phyloP scores from a whole-genome alignment of 92 coral and sea anemone genomes.

The Virgularia gustaviana region DNA sequence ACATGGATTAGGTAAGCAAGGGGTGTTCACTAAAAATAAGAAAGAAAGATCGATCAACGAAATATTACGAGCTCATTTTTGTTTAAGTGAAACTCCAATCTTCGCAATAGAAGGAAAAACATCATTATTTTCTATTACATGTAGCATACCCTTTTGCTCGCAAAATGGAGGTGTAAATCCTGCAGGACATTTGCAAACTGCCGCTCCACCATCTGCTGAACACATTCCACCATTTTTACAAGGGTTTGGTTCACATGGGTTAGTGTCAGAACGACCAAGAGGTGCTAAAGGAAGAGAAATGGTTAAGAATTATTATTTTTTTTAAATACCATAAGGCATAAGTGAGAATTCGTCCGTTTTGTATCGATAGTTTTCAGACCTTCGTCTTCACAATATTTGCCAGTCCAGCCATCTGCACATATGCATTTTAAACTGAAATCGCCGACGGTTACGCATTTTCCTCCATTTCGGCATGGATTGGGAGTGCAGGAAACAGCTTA shows the following conservation, averaged over 20 bases:
- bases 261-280: not conserved
- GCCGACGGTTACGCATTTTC: constrained; percentile 44
- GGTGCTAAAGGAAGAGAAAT: not conserved
- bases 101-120: too few relatives aligned
- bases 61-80: not conserved
- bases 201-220: constrained; percentile 51
- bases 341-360: too few relatives aligned
- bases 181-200: constrained; percentile 58
- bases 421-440: constrained; percentile 51
- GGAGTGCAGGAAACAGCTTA: constrained; percentile 13
- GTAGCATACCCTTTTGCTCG: constrained; percentile 23
- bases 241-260: constrained; percentile 72
- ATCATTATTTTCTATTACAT: too few relatives aligned
- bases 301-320: not conserved
- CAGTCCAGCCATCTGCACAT: constrained; percentile 68
- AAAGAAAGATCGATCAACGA: not conserved
- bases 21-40: not conserved
- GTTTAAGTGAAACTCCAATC: too few relatives aligned
- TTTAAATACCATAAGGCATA: not conserved
- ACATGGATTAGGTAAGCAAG: constrained; percentile 63
- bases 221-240: constrained; percentile 77
- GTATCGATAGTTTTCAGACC: too few relatives aligned
- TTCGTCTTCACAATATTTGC: constrained; percentile 52
- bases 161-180: constrained; percentile 54
- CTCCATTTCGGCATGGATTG: constrained; percentile 70